Conservation (phyloP, 2,113 vertebrate genomes). For the Galbula dea region DNA sequence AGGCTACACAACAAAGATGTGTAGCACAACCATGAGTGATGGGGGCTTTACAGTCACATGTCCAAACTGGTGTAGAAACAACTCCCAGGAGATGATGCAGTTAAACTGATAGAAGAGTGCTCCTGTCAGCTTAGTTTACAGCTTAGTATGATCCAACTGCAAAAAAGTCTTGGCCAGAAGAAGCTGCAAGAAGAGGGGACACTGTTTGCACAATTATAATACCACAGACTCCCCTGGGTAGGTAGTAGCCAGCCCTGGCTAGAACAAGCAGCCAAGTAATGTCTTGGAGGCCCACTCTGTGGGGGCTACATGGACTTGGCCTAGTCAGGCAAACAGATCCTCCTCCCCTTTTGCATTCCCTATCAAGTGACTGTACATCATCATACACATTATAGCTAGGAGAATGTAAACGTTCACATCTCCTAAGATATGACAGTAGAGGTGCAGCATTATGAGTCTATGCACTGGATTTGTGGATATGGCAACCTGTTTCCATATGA, state of each 20-base stretch:
- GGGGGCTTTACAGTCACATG: not conserved
- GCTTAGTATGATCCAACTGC: not conserved
- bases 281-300: rapidly evolving
- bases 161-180: not conserved
- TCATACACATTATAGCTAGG: not conserved
- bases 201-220: not conserved
- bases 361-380: not conserved
- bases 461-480: not conserved
- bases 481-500: not conserved
- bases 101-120: not conserved
- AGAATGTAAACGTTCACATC: not conserved
- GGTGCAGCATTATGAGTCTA: not conserved
- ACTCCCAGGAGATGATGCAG: not conserved
- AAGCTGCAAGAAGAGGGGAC: not conserved
- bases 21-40: rapidly evolving
- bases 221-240: not conserved
- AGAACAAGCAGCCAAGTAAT: not conserved
- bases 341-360: not conserved
- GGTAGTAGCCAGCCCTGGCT: not conserved
- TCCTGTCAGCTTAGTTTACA: not conserved
- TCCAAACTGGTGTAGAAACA: not conserved
- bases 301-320: not conserved
- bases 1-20: not conserved
- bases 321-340: not conserved
- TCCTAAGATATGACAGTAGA: not conserved